Base-by-base conservation (phyloP, 2,888 invertebrate genomes). In the Euproctis similis region DNA sequence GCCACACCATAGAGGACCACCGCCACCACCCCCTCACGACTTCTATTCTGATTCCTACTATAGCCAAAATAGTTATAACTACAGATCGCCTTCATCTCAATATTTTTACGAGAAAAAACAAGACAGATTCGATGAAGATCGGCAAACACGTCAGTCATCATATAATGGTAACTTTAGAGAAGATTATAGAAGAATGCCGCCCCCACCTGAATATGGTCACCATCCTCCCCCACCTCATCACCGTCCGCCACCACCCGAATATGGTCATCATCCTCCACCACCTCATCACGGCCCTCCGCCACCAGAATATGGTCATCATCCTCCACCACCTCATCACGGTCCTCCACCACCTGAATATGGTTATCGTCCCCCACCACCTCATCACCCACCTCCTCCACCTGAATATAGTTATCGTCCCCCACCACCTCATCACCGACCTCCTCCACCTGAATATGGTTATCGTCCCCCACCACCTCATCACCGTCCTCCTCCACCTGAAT, bases 61-160 rank as follows among this genome's bases (percentile, higher is more conserved):
- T 26, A 25, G 13, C 26, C 30, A 4, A 18, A 6, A 10, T 9
- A 6, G 9, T 9, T 3, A 3, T 9, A 3, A 9, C 8, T 9
- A 20, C 20, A 20, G 20, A 20, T 14, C 32, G 16, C 29, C 8
- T 6, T 12, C 29, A 9, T 28, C 21, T 20, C 20, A 12, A 24
- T 8, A 20, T 9, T 20, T 9, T 9, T 8, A 6, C 21, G 18
- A 7, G 2, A 8, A 7, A 18, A 21, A 3, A 2, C 9, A 21
- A 10, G 3, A 4, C 10, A 24, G 3, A 10, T 10, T 18, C 7
- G 22, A 33, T 22, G 45, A 45, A 22, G 41, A 45, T 7, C 28
- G 38, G 28, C 44, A 21, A 17, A 34, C 33, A 16, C 29, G 45
- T 4, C 46, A 44, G 20, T 44, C 41, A 13, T 11, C 29, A 13